Base-by-base conservation (phyloP, 1,140 invertebrate species). In the Drosophila kohkoa region DNA sequence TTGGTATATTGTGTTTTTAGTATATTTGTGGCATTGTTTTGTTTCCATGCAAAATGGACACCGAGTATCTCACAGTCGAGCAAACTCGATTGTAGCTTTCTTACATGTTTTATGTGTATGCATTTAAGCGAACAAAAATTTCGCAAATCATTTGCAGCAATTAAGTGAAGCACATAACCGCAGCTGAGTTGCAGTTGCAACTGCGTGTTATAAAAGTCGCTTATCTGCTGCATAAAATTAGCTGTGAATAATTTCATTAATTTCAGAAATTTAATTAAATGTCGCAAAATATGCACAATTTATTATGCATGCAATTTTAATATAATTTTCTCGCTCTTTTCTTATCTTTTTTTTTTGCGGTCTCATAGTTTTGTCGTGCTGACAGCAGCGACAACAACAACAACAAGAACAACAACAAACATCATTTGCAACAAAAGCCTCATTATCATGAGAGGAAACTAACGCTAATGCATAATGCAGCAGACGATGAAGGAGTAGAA, bases 331-430 rank as follows among this genome's bases (percentile, higher is more conserved):
- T 13, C 16, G 7, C 11, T 49, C 13, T 15, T 28, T 16, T 49
- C 15, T 13, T 10, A 45, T 20, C 43, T 62, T 45, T 28, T 28
- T n/a, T n/a, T 28, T 32, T 48, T 43, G 1, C 11, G 13, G 3
- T 7, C 51, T 20, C 54, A 32, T 70, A 87, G 83, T 60, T 66
- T 62, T 88, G 83, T 81, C 78, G 32, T 43, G n/a, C 13, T 51
- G 78, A 79, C 82, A 75, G 67, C 54, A 82, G 71, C 54, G 71
- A 79, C 60, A 66, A 79, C 63, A 76, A 81, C 52, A 71, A 72
- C 38, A 77, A 73, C 71, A 35, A 7, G 6, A 67, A 75, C 48
- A 68, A 71, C 46, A 71, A 58, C 41, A 74, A 73, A 45, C 57
- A 70, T 11, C 13, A 70, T 43, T 52, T 69, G 46, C 38, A 49